Conservation (phyloP, 92 coral and sea anemone species). For the Actinernus sp. region DNA sequence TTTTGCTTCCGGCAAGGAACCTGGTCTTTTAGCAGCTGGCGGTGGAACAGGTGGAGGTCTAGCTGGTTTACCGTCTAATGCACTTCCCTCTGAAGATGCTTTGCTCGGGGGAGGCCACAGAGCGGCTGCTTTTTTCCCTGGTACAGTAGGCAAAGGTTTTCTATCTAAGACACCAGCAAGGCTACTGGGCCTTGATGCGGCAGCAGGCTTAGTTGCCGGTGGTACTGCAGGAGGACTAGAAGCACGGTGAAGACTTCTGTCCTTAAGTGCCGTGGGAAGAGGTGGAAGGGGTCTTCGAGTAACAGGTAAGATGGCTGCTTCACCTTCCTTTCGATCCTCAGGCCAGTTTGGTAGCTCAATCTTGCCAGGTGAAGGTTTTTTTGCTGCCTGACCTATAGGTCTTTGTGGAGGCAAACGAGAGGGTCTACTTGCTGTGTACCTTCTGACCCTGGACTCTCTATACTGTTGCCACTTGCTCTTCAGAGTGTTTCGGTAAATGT, state of each 20-base stretch:
- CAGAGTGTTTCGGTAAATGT: too few relatives aligned
- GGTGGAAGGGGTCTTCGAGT: slow-evolving; percentile 31
- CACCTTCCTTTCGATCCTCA: neutral
- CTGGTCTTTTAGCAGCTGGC: neutral
- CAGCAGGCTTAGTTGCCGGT: slow-evolving; percentile 2
- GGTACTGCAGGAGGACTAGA: slow-evolving; percentile 23
- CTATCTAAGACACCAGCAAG: slow-evolving; percentile 19
- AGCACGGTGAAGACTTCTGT: slow-evolving; percentile 7
- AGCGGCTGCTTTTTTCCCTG: neutral
- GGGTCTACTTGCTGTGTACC: too few relatives aligned
- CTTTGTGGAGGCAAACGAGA: too few relatives aligned
- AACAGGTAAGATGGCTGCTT: neutral
- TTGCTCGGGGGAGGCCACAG: neutral
- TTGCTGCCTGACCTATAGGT: too few relatives aligned
- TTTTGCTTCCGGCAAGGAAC: too few relatives aligned
- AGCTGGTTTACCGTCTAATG: neutral
- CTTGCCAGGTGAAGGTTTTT: slow-evolving; percentile 26
- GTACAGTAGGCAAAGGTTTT: slow-evolving; percentile 2
- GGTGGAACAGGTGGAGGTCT: neutral
- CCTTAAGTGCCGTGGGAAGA: slow-evolving; percentile 13
- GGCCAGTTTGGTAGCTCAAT: slow-evolving; percentile 54
- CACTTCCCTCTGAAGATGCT: neutral
- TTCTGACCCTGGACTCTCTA: too few relatives aligned
- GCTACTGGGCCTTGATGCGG: slow-evolving; percentile 21
- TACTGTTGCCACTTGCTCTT: too few relatives aligned